Base-by-base conservation (phyloP, 1,140 invertebrate genomes). In the Microplitis mediator region DNA sequence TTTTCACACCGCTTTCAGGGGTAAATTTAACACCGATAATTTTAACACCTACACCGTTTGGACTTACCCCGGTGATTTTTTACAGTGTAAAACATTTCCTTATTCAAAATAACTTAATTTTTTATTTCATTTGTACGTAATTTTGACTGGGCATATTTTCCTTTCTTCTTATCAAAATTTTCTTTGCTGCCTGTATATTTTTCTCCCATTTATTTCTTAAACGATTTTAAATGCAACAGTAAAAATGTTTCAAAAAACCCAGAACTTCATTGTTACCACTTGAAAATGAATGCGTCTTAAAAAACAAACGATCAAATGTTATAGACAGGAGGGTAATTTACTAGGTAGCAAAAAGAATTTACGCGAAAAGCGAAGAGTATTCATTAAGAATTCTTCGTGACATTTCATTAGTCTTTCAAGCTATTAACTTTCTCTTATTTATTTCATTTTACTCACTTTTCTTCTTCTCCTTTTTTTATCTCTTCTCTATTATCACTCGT, bases 351-450 rank as follows among this genome's bases (percentile, higher is more conserved):
- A 34, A 52, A 54, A 71, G 23, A 11, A 71, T 45, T 58, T 13
- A 51, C 35, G 69, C 39, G n/a, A 45, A 50, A 51, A 16, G 58
- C 6, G 39, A 45, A 45, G 6, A 56, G 39, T 56, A n/a, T 56
- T 71, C 69, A 71, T 71, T 71, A 71, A 71, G 62, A 64, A 71
- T 71, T 36, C 67, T 23, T 32, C 54, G 11, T 56, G 69, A 71
- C 69, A 54, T 71, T 64, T 71, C 69, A 64, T 71, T 65, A 71
- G 61, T 65, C 69, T 51, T 52, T 14, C 14, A 56, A 56, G 36
- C 39, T 66, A 51, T 51, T 66, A 45, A 51, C 16, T 16, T 51
- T 14, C 31, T 39, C 36, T 23, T 66, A 66, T 52, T 50, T 50
- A 64, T 64, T 64, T 64, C 4, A 23, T 56, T 56, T 56, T 14